phyloP scores from a whole-genome alignment of 1,140 invertebrate genomes.

The Galleria mellonella region DNA sequence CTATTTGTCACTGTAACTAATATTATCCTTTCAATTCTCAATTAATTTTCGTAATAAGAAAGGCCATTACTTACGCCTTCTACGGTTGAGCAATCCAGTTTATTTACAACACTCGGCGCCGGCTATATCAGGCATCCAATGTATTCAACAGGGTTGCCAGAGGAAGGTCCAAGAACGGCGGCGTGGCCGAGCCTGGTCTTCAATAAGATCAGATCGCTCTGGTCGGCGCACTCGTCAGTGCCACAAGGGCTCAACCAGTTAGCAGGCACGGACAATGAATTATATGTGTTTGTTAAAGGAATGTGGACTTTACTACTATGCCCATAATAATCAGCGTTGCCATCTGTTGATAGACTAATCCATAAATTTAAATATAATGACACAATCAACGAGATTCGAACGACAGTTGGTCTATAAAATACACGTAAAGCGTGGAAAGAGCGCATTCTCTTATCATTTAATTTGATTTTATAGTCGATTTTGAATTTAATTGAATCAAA shows the following conservation, averaged over 20 bases:
- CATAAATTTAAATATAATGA: neutral
- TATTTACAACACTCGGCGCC: neutral
- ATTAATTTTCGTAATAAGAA: slow-evolving; percentile 1
- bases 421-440: neutral
- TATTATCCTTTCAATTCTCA: slow-evolving; percentile 14
- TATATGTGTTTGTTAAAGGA: slow-evolving; percentile 25
- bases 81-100: too few relatives aligned
- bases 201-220: slow-evolving; percentile 90
- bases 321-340: neutral
- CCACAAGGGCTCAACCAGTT: slow-evolving; percentile 87
- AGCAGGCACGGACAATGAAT: slow-evolving; percentile 73
- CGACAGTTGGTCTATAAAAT: neutral
- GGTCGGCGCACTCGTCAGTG: slow-evolving; percentile 83
- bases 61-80: too few relatives aligned
- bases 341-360: neutral
- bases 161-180: slow-evolving; percentile 62
- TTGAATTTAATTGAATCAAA: slow-evolving; percentile 24
- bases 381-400: neutral
- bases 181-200: slow-evolving; percentile 86
- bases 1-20: slow-evolving; percentile 37
- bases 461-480: slow-evolving; percentile 9
- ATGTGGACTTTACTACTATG: slow-evolving; percentile 41
- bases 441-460: slow-evolving; percentile 18
- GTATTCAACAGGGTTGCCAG: slow-evolving; percentile 58
- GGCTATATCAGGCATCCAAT: slow-evolving; percentile 2